phyloP scores from a whole-genome alignment of 2,888 invertebrate genomes.

The Pollenia angustigena region DNA sequence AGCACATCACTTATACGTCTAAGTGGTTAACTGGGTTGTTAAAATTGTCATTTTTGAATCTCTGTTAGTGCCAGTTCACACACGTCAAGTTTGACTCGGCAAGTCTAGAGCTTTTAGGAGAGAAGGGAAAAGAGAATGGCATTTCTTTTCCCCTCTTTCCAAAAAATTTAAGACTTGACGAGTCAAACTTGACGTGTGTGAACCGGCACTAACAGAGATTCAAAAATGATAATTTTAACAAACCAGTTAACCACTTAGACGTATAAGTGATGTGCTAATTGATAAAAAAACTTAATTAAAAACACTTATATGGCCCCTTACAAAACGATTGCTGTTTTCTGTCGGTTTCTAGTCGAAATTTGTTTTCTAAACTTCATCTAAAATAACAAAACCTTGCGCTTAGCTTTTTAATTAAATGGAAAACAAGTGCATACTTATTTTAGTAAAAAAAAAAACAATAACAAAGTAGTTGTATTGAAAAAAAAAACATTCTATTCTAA shows the following conservation, averaged over 20 bases:
- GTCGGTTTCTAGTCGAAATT: not conserved
- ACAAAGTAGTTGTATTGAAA: not conserved
- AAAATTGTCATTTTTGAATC: not conserved
- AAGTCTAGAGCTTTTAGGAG: too few relatives aligned
- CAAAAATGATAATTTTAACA: not conserved
- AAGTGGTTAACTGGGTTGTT: not conserved
- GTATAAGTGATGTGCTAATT: constrained; percentile 31
- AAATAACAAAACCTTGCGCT: not conserved
- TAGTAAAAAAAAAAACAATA: constrained; percentile 26
- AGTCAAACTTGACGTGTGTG: too few relatives aligned
- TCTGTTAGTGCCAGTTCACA: too few relatives aligned
- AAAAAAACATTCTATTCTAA: constrained; percentile 6
- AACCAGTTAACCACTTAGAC: constrained; percentile 8
- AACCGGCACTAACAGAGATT: too few relatives aligned
- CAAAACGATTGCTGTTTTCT: not conserved
- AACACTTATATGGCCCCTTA: constrained; percentile 33
- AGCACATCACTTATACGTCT: constrained; percentile 29
- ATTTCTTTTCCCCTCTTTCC: too few relatives aligned
- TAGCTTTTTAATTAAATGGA: constrained; percentile 40
- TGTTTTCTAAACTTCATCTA: not conserved
- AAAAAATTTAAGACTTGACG: too few relatives aligned
- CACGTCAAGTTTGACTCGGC: too few relatives aligned
- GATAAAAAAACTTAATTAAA: constrained; percentile 25
- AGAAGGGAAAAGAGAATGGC: too few relatives aligned
- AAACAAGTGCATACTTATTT: not conserved